A percentile compares a stretch with the other conserved stretches of the same genome.
Evolutionary conservation across 35 echinoderm and acorn worm species (phyloP).

Genomic region (Apostichopus californicus): DNA sequence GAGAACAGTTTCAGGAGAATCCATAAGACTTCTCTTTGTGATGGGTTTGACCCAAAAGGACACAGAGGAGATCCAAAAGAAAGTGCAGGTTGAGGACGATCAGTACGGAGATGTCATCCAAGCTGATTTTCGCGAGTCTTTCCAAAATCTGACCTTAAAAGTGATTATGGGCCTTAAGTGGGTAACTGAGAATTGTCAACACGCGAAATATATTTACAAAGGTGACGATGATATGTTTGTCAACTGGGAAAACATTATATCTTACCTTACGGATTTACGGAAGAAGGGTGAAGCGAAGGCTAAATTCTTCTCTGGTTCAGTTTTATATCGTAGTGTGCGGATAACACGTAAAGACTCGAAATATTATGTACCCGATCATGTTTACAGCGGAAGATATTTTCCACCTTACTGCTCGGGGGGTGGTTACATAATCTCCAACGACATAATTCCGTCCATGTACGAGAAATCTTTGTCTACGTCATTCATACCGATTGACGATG

Average conservation of each 20-base stretch:
- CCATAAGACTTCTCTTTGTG: slow-evolving; percentile 69
- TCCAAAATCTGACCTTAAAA: slow-evolving; percentile 88
- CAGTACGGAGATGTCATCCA: slow-evolving; percentile 83
- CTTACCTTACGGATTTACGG: slow-evolving; percentile 50
- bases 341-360: slow-evolving; percentile 73
- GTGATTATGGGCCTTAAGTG: slow-evolving; percentile 81
- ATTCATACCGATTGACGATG: slow-evolving; percentile 93
- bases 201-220: slow-evolving; percentile 89
- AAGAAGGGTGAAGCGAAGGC: slow-evolving; percentile 53
- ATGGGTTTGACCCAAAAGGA: slow-evolving; percentile 86
- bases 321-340: slow-evolving; percentile 60
- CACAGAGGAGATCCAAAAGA: slow-evolving; percentile 68
- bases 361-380: slow-evolving; percentile 71
- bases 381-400: slow-evolving; percentile 89
- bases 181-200: slow-evolving; percentile 75
- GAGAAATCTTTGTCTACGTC: slow-evolving; percentile 69
- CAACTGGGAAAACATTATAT: slow-evolving; percentile 85
- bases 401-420: slow-evolving; percentile 93
- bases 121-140: slow-evolving; percentile 80
- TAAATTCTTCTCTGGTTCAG: slow-evolving; percentile 73
- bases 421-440: slow-evolving; percentile 85
- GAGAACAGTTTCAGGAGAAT: slow-evolving; percentile 45
- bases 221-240: slow-evolving; percentile 97
- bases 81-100: slow-evolving; percentile 80
- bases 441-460: slow-evolving; percentile 81